Evolutionary conservation across 1,140 invertebrate genomes (phyloP).

Genomic region (Propsilocerus akamusi): DNA sequence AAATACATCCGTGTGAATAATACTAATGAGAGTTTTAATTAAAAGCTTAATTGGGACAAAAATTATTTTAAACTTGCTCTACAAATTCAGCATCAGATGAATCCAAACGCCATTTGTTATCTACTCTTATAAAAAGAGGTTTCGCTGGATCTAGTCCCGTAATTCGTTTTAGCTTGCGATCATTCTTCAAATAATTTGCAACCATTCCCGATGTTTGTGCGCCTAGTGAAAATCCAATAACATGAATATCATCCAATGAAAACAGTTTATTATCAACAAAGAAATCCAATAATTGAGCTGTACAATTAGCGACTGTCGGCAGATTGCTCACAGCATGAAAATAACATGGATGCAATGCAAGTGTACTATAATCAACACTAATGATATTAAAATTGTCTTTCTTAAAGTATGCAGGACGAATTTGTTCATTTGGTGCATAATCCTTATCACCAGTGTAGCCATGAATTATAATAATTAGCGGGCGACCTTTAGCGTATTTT

Average conservation of each 20-base stretch:
- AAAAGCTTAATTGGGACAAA: neutral
- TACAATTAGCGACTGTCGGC: slow-evolving; percentile 31
- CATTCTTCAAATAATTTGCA: slow-evolving; percentile 34
- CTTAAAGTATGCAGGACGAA: slow-evolving; percentile 33
- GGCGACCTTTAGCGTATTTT: slow-evolving; percentile 22
- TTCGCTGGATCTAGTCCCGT: slow-evolving; percentile 39
- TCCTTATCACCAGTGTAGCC: slow-evolving; percentile 35
- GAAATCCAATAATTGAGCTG: slow-evolving; percentile 39
- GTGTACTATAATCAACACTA: slow-evolving; percentile 33
- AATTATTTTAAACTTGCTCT: slow-evolving; percentile 7
- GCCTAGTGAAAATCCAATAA: slow-evolving; percentile 60
- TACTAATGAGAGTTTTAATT: slow-evolving; percentile 30
- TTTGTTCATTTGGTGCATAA: slow-evolving; percentile 33
- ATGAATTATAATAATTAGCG: slow-evolving; percentile 30
- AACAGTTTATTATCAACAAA: slow-evolving; percentile 33
- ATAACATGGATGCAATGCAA: slow-evolving; percentile 35
- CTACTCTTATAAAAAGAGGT: slow-evolving; percentile 30
- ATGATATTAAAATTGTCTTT: slow-evolving; percentile 37
- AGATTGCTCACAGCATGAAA: slow-evolving; percentile 31
- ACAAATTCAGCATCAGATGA: slow-evolving; percentile 32
- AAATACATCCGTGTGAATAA: slow-evolving; percentile 44
- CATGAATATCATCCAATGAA: slow-evolving; percentile 41
- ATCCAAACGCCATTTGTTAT: slow-evolving; percentile 30
- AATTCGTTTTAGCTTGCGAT: slow-evolving; percentile 25
- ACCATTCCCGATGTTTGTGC: slow-evolving; percentile 70